These are phyloP conservation scores for Pipistrellus pygmaeus DNA, from an alignment of 2,797 vertebrate species.

Conservation along the genomic window DNA sequence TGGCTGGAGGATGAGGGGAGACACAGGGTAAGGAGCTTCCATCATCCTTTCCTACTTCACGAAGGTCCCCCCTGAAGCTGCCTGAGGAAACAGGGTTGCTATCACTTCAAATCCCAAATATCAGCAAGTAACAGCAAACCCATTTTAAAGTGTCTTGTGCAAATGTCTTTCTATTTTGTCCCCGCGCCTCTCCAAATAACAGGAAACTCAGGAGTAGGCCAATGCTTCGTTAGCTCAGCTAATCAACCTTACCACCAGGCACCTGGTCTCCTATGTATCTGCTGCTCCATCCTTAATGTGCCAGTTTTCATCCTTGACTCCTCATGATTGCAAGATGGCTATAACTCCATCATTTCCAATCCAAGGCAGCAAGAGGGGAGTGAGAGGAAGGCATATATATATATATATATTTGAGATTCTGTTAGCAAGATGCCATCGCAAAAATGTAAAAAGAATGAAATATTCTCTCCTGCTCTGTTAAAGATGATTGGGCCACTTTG, in stretches of 20 bases:
- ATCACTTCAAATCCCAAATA: background rate
- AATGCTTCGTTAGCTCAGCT: background rate
- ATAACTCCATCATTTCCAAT: background rate
- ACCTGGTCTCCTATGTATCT: background rate
- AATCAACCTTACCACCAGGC: background rate
- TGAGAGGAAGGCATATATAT: background rate
- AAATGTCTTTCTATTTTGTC: background rate
- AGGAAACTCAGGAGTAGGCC: constrained; percentile 8
- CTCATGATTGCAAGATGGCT: background rate
- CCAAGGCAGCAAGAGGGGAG: background rate
- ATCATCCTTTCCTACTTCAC: background rate
- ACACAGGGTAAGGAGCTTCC: background rate
- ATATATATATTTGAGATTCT: background rate
- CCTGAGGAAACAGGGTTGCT: background rate
- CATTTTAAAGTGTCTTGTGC: background rate
- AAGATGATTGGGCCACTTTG: background rate
- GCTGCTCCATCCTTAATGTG: background rate
- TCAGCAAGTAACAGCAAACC: constrained; percentile 42
- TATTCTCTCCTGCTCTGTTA: background rate
- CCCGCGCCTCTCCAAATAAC: background rate
- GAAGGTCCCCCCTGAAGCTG: background rate
- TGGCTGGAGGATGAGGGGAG: background rate
- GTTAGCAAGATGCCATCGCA: background rate
- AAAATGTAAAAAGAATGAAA: constrained; percentile 17
- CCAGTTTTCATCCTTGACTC: background rate